Evolutionary conservation across 1,140 invertebrate genomes (phyloP), one percentile per base, ranked within the genome.

Genomic region (Bombus waltoni): DNA sequence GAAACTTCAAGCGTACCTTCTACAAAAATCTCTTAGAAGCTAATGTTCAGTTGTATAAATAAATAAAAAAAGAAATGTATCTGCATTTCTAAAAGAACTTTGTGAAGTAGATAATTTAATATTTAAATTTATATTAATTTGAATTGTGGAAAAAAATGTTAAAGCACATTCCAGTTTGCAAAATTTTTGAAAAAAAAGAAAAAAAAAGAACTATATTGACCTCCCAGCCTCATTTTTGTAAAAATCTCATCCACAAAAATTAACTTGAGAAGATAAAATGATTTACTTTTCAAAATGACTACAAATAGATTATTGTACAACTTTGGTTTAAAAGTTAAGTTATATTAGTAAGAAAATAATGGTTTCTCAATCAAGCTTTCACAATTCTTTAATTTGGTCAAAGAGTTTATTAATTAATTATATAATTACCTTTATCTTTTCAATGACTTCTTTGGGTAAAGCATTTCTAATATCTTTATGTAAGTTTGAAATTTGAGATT

Each of bases 371-470:
- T 59, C 3, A 10, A 3, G 2, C 25, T 62, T 4, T 10, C 28
- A 11, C 11, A 4, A 62, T 10, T 62, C 3, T 28, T 28, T 28
- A 62, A 62, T 62, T n/a, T 28, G 11, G 10, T 0, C 3, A 0
- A 28, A 28, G 3, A 11, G 70, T 65, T 40, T 10, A 53, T 38
- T 44, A 22, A 74, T 15, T 65, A 83, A 68, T 84, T 5, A 70
- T 32, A 42, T 35, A 92, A 87, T 93, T 82, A 95, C 94, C 93
- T 96, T 95, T 90, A 96, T 95, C 86, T 94, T 95, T 72, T 96
- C 94, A 77, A 96, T 94, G 10, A 96, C 92, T 92, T 95, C 94
- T 91, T 95, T 94, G 22, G 95, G 94, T 28, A 95, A 72, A 9
- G 94, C 90, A 86, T 95, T 91, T 42, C 89, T 90, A 18, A 95